phyloP scores from a whole-genome alignment of 2,113 vertebrate genomes.

The Mesembrinibis cayennensis region DNA sequence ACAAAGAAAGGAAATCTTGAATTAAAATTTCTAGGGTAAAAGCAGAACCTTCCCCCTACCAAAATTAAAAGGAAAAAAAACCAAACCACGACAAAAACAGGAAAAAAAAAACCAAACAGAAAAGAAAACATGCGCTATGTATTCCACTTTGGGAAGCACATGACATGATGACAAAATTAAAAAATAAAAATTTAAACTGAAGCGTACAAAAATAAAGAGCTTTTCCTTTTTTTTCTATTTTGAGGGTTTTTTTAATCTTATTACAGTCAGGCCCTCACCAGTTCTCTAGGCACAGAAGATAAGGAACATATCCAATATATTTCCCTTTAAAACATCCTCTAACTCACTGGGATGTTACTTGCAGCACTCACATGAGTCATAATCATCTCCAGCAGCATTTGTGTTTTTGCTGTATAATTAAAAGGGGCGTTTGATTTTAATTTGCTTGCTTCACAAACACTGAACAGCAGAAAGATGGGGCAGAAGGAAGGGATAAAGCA shows the following conservation, averaged over 20 bases:
- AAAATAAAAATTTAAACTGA: neutral
- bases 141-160: neutral
- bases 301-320: neutral
- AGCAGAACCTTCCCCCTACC: neutral
- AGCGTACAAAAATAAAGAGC: neutral
- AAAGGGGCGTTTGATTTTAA: neutral
- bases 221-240: neutral
- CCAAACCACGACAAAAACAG: neutral
- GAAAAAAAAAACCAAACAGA: neutral
- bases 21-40: neutral
- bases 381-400: slow-evolving; percentile 19
- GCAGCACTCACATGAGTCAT: neutral
- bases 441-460: slow-evolving; percentile 13
- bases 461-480: neutral
- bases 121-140: neutral
- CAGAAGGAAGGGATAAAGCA: neutral
- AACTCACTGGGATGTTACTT: neutral
- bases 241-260: neutral
- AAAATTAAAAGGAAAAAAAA: neutral
- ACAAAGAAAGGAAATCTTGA: neutral
- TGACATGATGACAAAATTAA: neutral
- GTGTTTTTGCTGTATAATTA: slow-evolving; percentile 24
- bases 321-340: neutral
- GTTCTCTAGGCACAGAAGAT: neutral
- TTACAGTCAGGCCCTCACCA: neutral